Evolutionary conservation across 1,140 invertebrate species (phyloP).

Genomic region (Drosophila serrata): DNA sequence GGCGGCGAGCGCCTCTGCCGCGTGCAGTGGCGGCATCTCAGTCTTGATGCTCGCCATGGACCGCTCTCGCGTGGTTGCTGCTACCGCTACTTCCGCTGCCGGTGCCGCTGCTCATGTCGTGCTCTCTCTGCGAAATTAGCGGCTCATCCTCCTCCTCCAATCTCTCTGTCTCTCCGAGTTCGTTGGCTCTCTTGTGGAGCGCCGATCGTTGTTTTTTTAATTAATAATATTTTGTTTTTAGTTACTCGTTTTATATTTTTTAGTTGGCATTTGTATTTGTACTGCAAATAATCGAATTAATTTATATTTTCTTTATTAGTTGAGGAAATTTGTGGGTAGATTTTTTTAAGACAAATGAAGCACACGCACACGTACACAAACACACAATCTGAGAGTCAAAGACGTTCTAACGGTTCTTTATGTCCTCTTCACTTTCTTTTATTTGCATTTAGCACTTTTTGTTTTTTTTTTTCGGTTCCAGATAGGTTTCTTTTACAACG

Average conservation of each 20-base stretch:
- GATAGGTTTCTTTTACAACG: constrained; percentile 1
- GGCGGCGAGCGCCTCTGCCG: constrained; percentile 75
- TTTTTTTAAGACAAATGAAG: constrained; percentile 17
- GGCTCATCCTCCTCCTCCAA: constrained; percentile 23
- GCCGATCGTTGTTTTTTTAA: constrained; percentile 34
- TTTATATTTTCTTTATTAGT: constrained; percentile 30
- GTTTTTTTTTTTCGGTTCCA: neutral
- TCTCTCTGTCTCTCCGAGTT: constrained; percentile 15
- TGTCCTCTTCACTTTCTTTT: constrained; percentile 20
- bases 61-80: constrained; percentile 43
- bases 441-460: constrained; percentile 20
- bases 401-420: constrained; percentile 24
- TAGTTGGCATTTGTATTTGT: constrained; percentile 45
- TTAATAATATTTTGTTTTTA: constrained; percentile 29
- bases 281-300: constrained; percentile 65
- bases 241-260: constrained; percentile 26
- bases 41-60: constrained; percentile 78
- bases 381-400: constrained; percentile 6
- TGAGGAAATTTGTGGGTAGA: neutral
- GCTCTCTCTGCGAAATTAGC: constrained; percentile 32
- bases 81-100: constrained; percentile 19
- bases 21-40: constrained; percentile 84
- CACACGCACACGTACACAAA: constrained; percentile 31
- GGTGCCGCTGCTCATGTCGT: constrained; percentile 23
- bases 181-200: constrained; percentile 50